These are phyloP conservation scores for Gambusia affinis DNA, from an alignment of 2,113 vertebrate species.

Conservation along the genomic window DNA sequence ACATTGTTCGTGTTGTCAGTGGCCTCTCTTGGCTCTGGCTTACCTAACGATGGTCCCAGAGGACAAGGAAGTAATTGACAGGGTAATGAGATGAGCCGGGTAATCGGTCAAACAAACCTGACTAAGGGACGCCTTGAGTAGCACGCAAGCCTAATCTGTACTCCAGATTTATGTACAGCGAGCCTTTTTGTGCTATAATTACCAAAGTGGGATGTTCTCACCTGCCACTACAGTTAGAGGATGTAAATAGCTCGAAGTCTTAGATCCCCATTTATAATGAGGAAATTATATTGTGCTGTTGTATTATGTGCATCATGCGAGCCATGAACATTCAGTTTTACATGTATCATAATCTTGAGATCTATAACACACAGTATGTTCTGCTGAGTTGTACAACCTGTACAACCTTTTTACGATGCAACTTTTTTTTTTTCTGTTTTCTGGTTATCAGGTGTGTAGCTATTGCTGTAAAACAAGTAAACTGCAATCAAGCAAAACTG, in stretches of 20 bases:
- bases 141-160: slow-evolving; percentile 38
- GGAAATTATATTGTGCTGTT: neutral
- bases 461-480: too few species aligned
- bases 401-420: too few species aligned
- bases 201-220: slow-evolving; percentile 19
- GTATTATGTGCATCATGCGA: too few species aligned
- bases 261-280: neutral
- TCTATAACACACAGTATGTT: too few species aligned
- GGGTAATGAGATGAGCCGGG: slow-evolving; percentile 58
- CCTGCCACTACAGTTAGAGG: slow-evolving; percentile 3
- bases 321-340: too few species aligned
- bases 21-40: slow-evolving; percentile 42
- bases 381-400: too few species aligned
- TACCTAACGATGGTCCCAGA: slow-evolving; percentile 39
- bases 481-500: too few species aligned
- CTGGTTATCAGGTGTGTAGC: too few species aligned
- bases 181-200: slow-evolving; percentile 44
- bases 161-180: slow-evolving; percentile 22
- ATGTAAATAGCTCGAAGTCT: neutral
- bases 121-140: slow-evolving; percentile 46
- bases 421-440: too few species aligned
- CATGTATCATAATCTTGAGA: too few species aligned
- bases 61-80: slow-evolving; percentile 61
- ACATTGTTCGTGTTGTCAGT: slow-evolving; percentile 28
- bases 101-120: slow-evolving; percentile 57